phyloP scores from a whole-genome alignment of 2,797 vertebrate genomes.

The Poecile montanus region DNA sequence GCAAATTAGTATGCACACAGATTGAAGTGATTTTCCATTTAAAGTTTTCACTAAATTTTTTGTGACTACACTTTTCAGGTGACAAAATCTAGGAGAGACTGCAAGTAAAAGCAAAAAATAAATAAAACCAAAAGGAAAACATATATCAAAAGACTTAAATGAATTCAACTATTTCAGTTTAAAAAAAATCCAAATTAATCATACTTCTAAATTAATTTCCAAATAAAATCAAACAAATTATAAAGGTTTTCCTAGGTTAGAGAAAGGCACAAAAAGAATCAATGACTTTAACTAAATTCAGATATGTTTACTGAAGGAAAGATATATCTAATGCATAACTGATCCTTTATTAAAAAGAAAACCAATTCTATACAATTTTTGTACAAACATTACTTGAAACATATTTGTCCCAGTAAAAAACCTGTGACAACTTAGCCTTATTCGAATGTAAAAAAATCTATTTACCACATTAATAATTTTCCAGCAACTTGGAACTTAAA shows the following conservation, averaged over 20 bases:
- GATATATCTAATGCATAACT: neutral
- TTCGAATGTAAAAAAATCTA: neutral
- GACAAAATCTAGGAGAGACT: neutral
- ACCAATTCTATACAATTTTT: neutral
- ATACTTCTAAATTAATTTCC: neutral
- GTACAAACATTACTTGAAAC: neutral
- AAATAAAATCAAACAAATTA: neutral
- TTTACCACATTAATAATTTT: neutral
- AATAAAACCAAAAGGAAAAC: neutral
- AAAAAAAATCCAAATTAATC: neutral
- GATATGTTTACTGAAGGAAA: neutral
- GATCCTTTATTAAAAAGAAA: neutral
- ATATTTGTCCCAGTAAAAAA: neutral
- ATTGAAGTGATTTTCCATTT: neutral
- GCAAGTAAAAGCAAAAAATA: neutral
- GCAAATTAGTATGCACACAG: neutral
- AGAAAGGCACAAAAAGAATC: neutral
- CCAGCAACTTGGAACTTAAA: neutral
- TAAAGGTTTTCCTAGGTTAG: neutral
- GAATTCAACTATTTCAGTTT: neutral
- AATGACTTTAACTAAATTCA: neutral
- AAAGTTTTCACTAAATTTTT: neutral
- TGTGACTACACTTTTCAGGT: neutral
- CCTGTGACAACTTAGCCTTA: accelerated
- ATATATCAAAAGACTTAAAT: neutral